Evolutionary conservation across 2,797 vertebrate genomes (phyloP).

Genomic region (Danio choprae): DNA sequence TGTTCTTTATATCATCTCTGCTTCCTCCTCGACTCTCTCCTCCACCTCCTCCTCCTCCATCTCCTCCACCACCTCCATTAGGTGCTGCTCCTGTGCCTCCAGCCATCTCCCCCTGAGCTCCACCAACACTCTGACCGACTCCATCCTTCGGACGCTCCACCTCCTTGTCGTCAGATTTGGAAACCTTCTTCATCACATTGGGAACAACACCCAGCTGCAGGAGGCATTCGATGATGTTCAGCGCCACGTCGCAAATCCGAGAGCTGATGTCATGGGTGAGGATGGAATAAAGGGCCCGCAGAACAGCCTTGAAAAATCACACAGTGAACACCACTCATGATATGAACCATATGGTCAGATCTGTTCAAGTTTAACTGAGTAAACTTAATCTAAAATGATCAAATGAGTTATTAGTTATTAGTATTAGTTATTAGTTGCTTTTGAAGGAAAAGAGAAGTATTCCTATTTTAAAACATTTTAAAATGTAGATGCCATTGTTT

Average conservation of each 20-base stretch:
- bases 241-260: constrained; percentile 92
- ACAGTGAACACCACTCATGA: background rate
- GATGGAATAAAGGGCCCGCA: constrained; percentile 93
- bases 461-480: background rate
- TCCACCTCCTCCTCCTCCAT: constrained; percentile 76
- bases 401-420: too few relatives aligned
- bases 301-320: constrained; percentile 81
- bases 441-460: too few relatives aligned
- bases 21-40: constrained; percentile 85
- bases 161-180: constrained; percentile 91
- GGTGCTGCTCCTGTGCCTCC: constrained; percentile 77
- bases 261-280: constrained; percentile 97
- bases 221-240: constrained; percentile 96
- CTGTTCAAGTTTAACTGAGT: background rate
- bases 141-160: constrained; percentile 87
- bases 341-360: background rate
- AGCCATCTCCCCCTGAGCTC: constrained; percentile 76
- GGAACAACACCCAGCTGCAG: constrained; percentile 96
- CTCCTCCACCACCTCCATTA: constrained; percentile 75
- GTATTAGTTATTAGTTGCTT: too few relatives aligned
- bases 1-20: constrained; percentile 91
- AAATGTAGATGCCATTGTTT: too few relatives aligned
- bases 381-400: background rate
- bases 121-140: constrained; percentile 80
- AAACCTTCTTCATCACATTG: constrained; percentile 85